Evolutionary conservation across 2,113 vertebrate species (phyloP).

Genomic region (Ciconia stormi): DNA sequence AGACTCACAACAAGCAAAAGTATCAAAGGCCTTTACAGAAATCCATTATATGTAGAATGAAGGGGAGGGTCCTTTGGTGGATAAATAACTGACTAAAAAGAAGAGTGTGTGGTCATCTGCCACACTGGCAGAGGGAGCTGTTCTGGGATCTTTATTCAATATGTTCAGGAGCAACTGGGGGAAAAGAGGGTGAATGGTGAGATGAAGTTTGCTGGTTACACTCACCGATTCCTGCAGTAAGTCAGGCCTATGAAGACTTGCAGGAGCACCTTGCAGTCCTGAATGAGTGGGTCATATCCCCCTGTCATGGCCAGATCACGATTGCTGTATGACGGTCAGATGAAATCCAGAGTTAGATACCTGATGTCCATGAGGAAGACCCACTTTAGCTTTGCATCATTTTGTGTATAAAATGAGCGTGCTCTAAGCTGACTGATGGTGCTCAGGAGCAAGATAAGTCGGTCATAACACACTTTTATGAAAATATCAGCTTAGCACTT

Average conservation of each 20-base stretch:
- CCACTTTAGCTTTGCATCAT: not conserved
- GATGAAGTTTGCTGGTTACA: not conserved
- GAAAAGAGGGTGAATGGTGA: not conserved
- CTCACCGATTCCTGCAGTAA: not conserved
- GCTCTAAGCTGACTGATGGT: not conserved
- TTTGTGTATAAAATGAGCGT: not conserved
- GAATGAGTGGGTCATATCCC: not conserved
- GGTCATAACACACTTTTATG: not conserved
- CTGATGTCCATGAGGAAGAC: not conserved
- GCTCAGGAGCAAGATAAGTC: not conserved
- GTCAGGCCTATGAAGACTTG: not conserved
- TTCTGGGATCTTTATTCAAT: not conserved
- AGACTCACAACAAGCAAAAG: not conserved
- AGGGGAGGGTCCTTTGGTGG: not conserved
- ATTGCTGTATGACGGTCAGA: accelerated
- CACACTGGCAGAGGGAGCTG: not conserved
- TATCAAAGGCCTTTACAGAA: not conserved
- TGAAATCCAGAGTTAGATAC: not conserved
- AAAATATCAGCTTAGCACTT: not conserved
- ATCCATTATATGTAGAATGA: not conserved
- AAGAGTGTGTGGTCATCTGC: not conserved
- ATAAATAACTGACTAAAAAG: not conserved
- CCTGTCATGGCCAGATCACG: not conserved
- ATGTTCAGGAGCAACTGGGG: not conserved
- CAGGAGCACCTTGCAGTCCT: not conserved